A percentile compares a stretch with the other conserved stretches of the same genome.
Evolutionary conservation across 2,797 vertebrate species (phyloP).

Genomic region (Carcharodon carcharias): DNA sequence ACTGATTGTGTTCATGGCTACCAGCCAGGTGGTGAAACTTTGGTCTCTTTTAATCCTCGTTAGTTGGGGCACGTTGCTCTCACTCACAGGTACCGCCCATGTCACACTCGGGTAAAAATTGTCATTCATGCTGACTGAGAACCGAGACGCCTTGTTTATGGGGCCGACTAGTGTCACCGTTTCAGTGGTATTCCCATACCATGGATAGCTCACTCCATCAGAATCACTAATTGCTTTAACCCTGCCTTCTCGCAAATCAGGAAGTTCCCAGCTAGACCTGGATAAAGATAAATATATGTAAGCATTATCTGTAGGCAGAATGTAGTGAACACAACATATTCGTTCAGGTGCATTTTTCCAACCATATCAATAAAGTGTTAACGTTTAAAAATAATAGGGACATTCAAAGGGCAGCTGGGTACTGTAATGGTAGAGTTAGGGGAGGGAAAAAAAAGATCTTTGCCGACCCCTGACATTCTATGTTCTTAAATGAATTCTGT

Average conservation of each 20-base stretch:
- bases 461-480: background rate
- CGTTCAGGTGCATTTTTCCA: background rate
- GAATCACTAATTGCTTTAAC: constrained; percentile 97
- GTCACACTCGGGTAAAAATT: constrained; percentile 98
- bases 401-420: background rate
- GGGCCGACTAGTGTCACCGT: constrained; percentile 88
- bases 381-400: background rate
- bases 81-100: constrained; percentile 93
- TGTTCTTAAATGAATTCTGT: background rate
- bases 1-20: constrained; percentile 86
- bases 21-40: constrained; percentile 97
- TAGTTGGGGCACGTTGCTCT: constrained; percentile 85
- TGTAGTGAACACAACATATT: background rate
- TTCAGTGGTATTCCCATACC: constrained; percentile 97
- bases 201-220: constrained; percentile 94
- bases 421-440: background rate
- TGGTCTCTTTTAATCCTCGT: constrained; percentile 94
- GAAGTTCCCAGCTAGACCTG: constrained; percentile 98
- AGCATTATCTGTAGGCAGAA: background rate
- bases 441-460: too few relatives aligned
- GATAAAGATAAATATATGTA: background rate
- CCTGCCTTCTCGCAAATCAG: constrained; percentile 83
- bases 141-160: constrained; percentile 85
- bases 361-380: background rate
- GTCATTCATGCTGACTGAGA: constrained; percentile 96